A percentile compares a stretch with the other conserved stretches of the same genome.
Conservation (phyloP, 2,113 vertebrate genomes). For the Eleginops maclovinus region DNA sequence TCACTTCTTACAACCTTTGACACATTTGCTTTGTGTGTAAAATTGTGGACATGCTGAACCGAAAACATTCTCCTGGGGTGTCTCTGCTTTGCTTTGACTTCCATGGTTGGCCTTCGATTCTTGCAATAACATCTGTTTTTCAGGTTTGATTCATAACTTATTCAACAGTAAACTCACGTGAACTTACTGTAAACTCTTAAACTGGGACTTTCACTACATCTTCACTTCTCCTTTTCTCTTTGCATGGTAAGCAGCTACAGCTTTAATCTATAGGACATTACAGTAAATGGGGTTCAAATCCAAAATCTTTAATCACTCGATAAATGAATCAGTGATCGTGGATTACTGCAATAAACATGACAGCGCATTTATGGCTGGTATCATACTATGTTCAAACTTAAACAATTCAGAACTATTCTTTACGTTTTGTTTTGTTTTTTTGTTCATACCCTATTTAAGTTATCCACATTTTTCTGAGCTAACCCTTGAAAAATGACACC, state of each 20-base stretch:
- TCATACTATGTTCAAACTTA: no score
- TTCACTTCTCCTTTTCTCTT: neutral
- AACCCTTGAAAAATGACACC: neutral
- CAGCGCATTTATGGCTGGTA: no score
- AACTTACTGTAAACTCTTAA: neutral
- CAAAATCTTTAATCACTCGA: neutral
- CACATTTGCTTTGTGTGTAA: neutral
- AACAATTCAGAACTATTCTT: no score
- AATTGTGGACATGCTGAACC: neutral
- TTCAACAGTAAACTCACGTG: conserved; percentile 8
- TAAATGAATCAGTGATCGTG: neutral
- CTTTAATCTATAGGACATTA: neutral
- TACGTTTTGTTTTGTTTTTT: no score
- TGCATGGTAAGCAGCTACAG: neutral
- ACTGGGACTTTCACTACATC: neutral
- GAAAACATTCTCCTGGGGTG: conserved; percentile 10
- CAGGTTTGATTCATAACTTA: neutral
- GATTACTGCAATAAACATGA: no score
- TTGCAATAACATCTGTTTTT: conserved; percentile 3
- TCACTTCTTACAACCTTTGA: neutral
- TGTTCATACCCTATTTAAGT: no score
- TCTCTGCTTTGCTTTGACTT: neutral
- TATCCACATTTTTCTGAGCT: no score
- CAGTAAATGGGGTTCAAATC: neutral
- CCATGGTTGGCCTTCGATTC: conserved; percentile 7